phyloP scores from a whole-genome alignment of 1,140 invertebrate genomes.

The Hyles euphorbiae region DNA sequence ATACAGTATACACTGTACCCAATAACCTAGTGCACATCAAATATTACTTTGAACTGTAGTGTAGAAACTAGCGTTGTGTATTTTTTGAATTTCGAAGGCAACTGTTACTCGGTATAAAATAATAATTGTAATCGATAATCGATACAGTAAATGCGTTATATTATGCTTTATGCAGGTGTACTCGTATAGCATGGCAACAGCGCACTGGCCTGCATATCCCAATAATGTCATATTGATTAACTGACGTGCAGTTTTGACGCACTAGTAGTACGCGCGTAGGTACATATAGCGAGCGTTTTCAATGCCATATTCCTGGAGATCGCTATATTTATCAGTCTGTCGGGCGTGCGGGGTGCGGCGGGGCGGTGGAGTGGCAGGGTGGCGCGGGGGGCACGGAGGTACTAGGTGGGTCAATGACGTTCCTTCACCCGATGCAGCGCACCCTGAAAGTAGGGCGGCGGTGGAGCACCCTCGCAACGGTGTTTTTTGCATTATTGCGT shows the following conservation, averaged over 20 bases:
- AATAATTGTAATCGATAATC: too few species aligned
- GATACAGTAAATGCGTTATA: too few species aligned
- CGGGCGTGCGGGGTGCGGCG: constrained; percentile 15
- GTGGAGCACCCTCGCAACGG: constrained; percentile 10
- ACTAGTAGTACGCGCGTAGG: constrained; percentile 12
- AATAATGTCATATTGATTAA: constrained; percentile 14
- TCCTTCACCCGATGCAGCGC: constrained; percentile 62
- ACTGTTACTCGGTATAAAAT: too few species aligned
- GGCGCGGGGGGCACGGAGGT: constrained; percentile 34
- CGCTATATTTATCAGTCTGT: constrained; percentile 52
- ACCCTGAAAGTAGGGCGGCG: constrained; percentile 56
- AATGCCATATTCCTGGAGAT: constrained; percentile 25
- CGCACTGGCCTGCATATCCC: not conserved
- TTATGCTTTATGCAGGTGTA: too few species aligned
- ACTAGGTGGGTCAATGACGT: constrained; percentile 71
- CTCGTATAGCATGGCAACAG: too few species aligned
- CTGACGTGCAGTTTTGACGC: constrained; percentile 14
- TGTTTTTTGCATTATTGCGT: not conserved
- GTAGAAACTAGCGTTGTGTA: too few species aligned
- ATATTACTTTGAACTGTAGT: too few species aligned
- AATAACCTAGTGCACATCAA: too few species aligned
- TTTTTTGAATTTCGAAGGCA: too few species aligned
- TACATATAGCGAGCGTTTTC: constrained; percentile 12
- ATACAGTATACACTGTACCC: too few species aligned
- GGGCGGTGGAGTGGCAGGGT: constrained; percentile 8